phyloP scores from a whole-genome alignment of 2,888 invertebrate genomes.

The Brenthis daphne region DNA sequence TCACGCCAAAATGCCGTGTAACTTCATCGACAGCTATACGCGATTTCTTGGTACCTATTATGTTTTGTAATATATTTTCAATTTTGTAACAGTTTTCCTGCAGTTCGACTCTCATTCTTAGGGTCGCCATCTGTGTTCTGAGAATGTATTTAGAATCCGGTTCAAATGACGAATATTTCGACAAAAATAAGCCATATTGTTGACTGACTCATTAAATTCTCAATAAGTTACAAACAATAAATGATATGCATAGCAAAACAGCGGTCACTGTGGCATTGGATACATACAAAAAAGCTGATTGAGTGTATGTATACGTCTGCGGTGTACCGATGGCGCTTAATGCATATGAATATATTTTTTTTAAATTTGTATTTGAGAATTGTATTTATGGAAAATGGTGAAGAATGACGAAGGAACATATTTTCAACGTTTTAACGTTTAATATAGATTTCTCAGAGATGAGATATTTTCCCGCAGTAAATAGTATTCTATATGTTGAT shows the following conservation, averaged over 20 bases:
- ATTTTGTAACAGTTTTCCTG: constrained; percentile 15
- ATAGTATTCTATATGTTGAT: too few species aligned
- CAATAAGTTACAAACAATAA: constrained; percentile 35
- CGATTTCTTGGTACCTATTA: not conserved
- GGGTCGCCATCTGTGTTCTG: constrained; percentile 28
- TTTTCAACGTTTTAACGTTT: too few species aligned
- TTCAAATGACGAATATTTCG: constrained; percentile 30
- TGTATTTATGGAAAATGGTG: too few species aligned
- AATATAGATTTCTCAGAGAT: too few species aligned
- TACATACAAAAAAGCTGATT: constrained; percentile 22
- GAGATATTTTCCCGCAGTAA: too few species aligned
- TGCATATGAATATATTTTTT: not conserved
- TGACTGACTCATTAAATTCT: constrained; percentile 40
- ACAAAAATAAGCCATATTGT: constrained; percentile 20
- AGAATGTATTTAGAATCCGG: constrained; percentile 31
- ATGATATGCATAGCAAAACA: constrained; percentile 38
- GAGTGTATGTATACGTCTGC: constrained; percentile 20
- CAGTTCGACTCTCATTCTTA: constrained; percentile 8
- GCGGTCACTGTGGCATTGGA: constrained; percentile 23
- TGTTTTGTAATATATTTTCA: not conserved
- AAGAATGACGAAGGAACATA: too few species aligned
- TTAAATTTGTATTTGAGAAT: not conserved
- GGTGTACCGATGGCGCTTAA: constrained; percentile 18
- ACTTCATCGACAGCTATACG: too few species aligned
- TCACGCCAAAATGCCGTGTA: too few species aligned